phyloP scores from a whole-genome alignment of 2,113 vertebrate species.

The Todiramphus saurophagus region DNA sequence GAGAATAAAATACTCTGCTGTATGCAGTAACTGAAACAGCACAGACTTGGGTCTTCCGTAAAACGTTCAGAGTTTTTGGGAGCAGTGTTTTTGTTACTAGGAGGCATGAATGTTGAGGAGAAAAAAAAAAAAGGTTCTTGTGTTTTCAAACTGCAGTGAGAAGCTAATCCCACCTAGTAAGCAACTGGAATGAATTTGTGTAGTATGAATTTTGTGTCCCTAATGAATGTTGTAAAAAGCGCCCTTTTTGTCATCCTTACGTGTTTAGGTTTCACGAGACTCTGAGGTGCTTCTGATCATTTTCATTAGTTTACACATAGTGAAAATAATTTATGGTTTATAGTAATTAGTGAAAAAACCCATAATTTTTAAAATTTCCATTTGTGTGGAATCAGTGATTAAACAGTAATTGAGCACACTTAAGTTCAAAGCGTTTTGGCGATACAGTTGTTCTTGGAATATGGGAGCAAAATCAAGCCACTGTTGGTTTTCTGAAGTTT shows the following conservation, averaged over 20 bases:
- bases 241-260: not conserved
- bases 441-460: not conserved
- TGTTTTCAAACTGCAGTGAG: accelerated
- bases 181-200: not conserved
- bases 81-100: not conserved
- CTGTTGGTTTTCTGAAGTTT: not conserved
- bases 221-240: not conserved
- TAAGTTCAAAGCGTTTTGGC: not conserved
- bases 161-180: not conserved
- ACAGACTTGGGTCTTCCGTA: accelerated
- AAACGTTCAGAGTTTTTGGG: not conserved
- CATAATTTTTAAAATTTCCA: not conserved
- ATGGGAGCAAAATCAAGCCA: not conserved
- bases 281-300: not conserved
- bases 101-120: not conserved
- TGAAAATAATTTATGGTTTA: not conserved
- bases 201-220: not conserved
- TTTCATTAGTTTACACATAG: not conserved
- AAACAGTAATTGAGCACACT: not conserved
- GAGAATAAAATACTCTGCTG: not conserved
- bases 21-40: not conserved
- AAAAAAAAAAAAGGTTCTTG: no score
- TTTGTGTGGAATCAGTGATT: not conserved
- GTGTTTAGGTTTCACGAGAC: not conserved
- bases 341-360: not conserved